Evolutionary conservation across 1,140 invertebrate species (phyloP).

Genomic region (Rhysida immarginata): DNA sequence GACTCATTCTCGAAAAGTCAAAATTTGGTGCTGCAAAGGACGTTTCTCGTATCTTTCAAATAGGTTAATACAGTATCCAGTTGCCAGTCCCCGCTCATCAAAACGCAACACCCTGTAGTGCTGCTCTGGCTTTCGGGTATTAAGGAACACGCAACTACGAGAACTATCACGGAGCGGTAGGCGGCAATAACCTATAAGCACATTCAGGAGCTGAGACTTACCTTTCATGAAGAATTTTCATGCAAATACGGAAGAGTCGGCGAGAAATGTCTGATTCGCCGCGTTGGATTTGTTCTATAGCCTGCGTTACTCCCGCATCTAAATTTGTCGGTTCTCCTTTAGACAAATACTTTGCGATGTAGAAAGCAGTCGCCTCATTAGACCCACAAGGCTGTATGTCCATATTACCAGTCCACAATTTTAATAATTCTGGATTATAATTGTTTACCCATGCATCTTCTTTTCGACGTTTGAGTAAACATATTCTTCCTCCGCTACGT

Average conservation of each 20-base stretch:
- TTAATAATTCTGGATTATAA: no score
- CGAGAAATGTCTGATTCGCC: not conserved
- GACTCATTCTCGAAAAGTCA: not conserved
- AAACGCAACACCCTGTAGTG: slow-evolving; percentile 9
- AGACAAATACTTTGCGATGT: slow-evolving; percentile 16
- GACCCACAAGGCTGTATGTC: no score
- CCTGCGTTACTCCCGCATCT: not conserved
- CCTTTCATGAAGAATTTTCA: slow-evolving; percentile 8
- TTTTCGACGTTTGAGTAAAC: no score
- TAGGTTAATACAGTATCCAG: slow-evolving; percentile 2
- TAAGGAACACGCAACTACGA: slow-evolving; percentile 9
- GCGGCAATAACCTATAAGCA: slow-evolving; percentile 6
- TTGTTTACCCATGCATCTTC: no score
- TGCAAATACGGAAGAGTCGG: no score
- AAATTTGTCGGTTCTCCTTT: slow-evolving; percentile 13
- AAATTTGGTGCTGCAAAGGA: not conserved
- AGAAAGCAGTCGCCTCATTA: slow-evolving; percentile 11
- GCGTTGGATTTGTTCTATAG: not conserved
- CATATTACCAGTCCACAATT: no score
- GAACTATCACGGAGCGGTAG: slow-evolving; percentile 4
- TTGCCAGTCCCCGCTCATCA: not conserved
- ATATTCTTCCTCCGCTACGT: no score
- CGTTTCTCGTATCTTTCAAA: slow-evolving; percentile 13
- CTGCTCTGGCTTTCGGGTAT: slow-evolving; percentile 13
- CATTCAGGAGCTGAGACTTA: slow-evolving; percentile 13